Base-by-base conservation (phyloP, 2,113 vertebrate genomes). In the Indri indri region DNA sequence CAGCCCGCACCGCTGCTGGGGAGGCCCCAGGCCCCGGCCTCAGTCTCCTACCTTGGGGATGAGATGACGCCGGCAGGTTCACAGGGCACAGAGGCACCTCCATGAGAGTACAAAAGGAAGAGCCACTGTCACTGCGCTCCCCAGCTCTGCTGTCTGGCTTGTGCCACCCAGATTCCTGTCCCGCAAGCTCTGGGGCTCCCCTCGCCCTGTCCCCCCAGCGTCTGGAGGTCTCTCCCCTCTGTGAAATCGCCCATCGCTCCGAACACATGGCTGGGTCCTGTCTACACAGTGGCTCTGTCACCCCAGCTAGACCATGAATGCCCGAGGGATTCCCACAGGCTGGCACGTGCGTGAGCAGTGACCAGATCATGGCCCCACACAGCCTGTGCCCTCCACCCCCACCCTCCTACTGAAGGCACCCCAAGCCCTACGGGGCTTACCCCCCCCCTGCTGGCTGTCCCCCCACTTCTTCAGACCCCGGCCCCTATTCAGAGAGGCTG, bases 1-100 rank as follows among this genome's bases (percentile, higher is more conserved):
- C 83, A 50, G 63, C 61, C 45, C 16, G 45, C 6, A 6, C 20
- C 4, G 13, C 34, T 2, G 1, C 1, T 18, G 0, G 14, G n/a
- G 18, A 11, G 40, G 30, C n/a, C 30, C 0, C 1, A 8, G n/a
- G 1, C 1, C 40, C 17, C 2, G 2, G 34, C 63, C 47, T 79
- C 59, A 0, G 45, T 3, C 27, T 45, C 14, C 34, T 7, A 2
- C 11, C 63, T n/a, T 9, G 34, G 8, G 37, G 30, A 34, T 18
- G 27, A 61, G 73, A 3, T 16, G 32, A 40, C 1, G 0, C 40
- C 0, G 6, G n/a, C 37, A 32, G 34, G 12, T 10, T 23, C 68
- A 4, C 45, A 6, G 34, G 22, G 45, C 20, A 27, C 32, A 17
- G 0, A 45, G 65, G 9, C 9, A 22, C 61, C 45, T 63, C 42